Evolutionary conservation across 1,140 invertebrate genomes (phyloP), one percentile per base, ranked within the genome.

Genomic region (Metopolophium dirhodum): DNA sequence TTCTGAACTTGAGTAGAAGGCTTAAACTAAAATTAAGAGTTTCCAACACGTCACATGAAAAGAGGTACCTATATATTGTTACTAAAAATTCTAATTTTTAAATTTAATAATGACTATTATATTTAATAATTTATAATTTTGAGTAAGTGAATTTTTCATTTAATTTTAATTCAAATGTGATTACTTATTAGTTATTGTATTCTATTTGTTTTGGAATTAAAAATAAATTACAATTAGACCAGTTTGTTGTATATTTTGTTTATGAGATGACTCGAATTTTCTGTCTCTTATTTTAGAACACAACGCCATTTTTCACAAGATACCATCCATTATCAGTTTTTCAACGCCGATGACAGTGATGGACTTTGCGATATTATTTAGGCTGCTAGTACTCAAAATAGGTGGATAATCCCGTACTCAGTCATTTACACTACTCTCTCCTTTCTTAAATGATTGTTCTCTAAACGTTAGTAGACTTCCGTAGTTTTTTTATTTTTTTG

Each of bases 291-390:
- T 47, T 37, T 37, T 47, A 6, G 41, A 35, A 30, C 35, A 89
- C n/a, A 35, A 35, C 7, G 49, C 87, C 18, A 89, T 35, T 89
- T 54, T 54, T 89, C 87, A 54, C 35, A 22, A 37, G 49, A 54
- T 37, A 54, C 18, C n/a, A 89, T 54, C 87, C 49, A 89, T 89
- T 89, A 54, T 89, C 87, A 35, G 45, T 89, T 37, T 89, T 89
- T 89, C n/a, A 54, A 89, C n/a, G n/a, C 22, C 87, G n/a, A 89
- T 89, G 87, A 89, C 87, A 54, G 26, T 54, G 87, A 89, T 35
- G 49, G 49, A 89, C 87, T 35, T 54, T 23, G 87, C 22, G 45
- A 54, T 89, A 51, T 54, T 89, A 89, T 37, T 89, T 89, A 89
- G 47, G 49, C 23, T 54, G 87, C 47, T 87, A 18, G 86, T 54